Percentiles rank a stretch among this genome's conserved stretches.
Conservation (phyloP, 2,888 invertebrate species). For the Piscicola geometra region DNA sequence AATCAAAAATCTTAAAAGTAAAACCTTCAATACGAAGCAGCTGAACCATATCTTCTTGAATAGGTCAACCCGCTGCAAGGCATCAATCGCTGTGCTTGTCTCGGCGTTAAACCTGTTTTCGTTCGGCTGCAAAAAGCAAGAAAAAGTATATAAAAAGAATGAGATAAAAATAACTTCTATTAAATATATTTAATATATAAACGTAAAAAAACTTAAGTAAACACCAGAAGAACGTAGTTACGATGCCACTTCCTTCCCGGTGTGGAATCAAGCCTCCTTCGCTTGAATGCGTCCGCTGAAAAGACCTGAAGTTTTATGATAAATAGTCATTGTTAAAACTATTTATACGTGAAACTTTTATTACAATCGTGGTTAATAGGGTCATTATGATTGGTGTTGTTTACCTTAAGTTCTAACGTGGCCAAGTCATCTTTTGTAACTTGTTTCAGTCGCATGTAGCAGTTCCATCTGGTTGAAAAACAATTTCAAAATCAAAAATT, state of each 20-base stretch:
- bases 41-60: conserved; percentile 58
- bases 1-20: not conserved
- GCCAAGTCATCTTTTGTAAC: conserved; percentile 81
- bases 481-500: not conserved
- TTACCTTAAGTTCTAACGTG: conserved; percentile 72
- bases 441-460: conserved; percentile 71
- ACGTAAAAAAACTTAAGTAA: not conserved
- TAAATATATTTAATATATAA: no score
- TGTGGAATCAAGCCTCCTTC: conserved; percentile 65
- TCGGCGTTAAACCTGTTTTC: conserved; percentile 67
- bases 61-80: conserved; percentile 66
- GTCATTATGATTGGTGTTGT: no score
- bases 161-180: no score
- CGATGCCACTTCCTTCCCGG: conserved; percentile 75
- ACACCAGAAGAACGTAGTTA: conserved; percentile 68
- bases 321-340: no score
- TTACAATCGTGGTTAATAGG: no score
- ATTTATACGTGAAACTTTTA: no score
- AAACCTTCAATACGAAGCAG: conserved; percentile 51
- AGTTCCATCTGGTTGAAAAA: conserved; percentile 26
- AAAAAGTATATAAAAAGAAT: not conserved
- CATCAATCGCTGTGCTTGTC: conserved; percentile 65
- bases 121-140: conserved; percentile 55
- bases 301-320: no score
- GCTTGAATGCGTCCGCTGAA: conserved; percentile 70